Evolutionary conservation across 1,140 invertebrate genomes (phyloP), one percentile per base, ranked within the genome.

Genomic region (Saccostrea cuccullata): DNA sequence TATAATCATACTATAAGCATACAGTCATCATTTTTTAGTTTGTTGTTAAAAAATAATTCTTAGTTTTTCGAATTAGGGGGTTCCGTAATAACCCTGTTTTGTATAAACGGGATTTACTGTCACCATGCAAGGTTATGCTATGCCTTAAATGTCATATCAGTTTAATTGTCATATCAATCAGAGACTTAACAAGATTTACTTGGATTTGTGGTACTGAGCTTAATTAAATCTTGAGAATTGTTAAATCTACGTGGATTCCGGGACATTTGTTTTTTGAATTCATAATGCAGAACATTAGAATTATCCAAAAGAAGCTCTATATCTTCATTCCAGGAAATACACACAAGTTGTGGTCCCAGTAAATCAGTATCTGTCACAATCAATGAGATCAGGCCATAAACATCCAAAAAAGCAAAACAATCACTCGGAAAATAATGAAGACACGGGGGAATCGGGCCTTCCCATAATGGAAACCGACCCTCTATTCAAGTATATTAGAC

Each of bases 321-420:
- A 36, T 30, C 26, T 77, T 77, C 26, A 36, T 36, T 77, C 11
- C 23, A 30, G 11, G 11, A 30, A 26, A 77, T 77, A 36, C 70
- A 12, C 23, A 26, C 9, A 77, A 77, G 26, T 36, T 77, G 23
- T 26, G 4, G 70, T 36, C 2, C 30, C 11, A 77, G 70, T 30
- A 77, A 77, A 77, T 64, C 70, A 77, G 23, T 23, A 13, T 77
- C 26, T 77, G 70, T 77, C 26, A 77, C 30, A 77, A 77, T 77
- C 70, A 36, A 77, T 77, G 12, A 77, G 26, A 77, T 77, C 70
- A 77, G 11, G 70, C 70, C 9, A 30, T 77, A 77, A 36, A 77
- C 70, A 15, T 77, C 26, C 70, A 26, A 26, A 77, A 77, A 77
- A 77, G 15, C 11, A 11, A 67, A 77, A 77, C 70, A 77, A 77